Conservation (phyloP, 23 tunicate species). For the Phallusia fumigata region DNA sequence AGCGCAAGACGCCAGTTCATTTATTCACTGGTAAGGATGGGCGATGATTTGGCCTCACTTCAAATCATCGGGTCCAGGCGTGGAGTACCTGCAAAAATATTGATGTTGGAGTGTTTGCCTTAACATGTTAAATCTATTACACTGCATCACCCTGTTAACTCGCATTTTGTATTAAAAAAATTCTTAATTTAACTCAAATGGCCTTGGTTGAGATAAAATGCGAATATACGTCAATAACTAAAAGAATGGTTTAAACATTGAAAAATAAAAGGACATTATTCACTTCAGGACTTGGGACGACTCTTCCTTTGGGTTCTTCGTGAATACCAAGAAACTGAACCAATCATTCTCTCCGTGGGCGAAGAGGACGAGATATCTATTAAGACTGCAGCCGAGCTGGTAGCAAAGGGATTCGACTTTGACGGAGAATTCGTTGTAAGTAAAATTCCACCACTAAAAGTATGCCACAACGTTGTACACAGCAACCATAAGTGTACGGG, state of each 20-base stretch:
- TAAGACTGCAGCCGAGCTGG: constrained; percentile 92
- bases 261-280: too few relatives aligned
- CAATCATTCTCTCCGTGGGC: constrained; percentile 91
- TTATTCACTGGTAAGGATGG: constrained; percentile 64
- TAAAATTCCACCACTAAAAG: neutral
- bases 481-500: neutral
- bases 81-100: neutral
- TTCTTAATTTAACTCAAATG: too few relatives aligned
- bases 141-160: neutral
- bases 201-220: too few relatives aligned
- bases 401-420: constrained; percentile 87
- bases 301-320: constrained; percentile 94
- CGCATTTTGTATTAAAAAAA: neutral
- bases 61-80: too few relatives aligned
- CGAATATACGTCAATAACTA: too few relatives aligned
- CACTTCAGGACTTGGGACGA: constrained; percentile 75
- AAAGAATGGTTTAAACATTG: too few relatives aligned
- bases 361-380: constrained; percentile 97
- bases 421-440: constrained; percentile 73
- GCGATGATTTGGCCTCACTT: neutral
- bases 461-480: neutral
- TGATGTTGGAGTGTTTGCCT: neutral
- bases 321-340: constrained; percentile 92
- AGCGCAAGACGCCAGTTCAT: constrained; percentile 93
- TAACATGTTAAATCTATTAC: neutral